These are phyloP conservation scores for Erebia aethiops DNA, from an alignment of 2,888 invertebrate species.

Conservation along the genomic window DNA sequence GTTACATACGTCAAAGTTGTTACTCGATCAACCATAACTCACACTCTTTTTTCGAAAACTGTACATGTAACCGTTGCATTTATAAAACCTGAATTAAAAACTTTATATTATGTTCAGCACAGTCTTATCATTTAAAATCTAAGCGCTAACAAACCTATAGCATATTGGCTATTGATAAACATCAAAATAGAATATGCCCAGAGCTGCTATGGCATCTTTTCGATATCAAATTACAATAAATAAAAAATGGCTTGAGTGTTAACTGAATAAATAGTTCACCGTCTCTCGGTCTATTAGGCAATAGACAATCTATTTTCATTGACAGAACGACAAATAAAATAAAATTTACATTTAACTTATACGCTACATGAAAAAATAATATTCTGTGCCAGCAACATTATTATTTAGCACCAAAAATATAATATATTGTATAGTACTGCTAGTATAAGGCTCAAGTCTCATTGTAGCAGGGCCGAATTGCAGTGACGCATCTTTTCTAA, in stretches of 20 bases:
- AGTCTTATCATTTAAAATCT: too few species aligned
- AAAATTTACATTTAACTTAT: conserved; percentile 53
- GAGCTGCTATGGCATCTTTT: too few species aligned
- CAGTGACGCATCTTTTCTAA: background rate
- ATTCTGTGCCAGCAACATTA: conserved; percentile 64
- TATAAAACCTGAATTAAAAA: too few species aligned
- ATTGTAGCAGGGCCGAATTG: background rate
- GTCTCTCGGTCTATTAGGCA: background rate
- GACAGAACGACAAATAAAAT: conserved; percentile 51
- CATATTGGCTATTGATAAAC: too few species aligned
- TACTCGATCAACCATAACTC: too few species aligned
- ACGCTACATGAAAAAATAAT: conserved; percentile 56
- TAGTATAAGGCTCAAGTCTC: conserved; percentile 1
- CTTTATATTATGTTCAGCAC: too few species aligned
- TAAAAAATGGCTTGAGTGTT: background rate
- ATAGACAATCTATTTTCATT: conserved; percentile 18
- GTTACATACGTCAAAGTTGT: too few species aligned
- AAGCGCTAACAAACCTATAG: too few species aligned
- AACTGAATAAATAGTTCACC: background rate
- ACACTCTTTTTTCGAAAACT: too few species aligned
- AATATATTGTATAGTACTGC: conserved; percentile 48
- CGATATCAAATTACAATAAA: background rate
- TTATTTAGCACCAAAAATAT: conserved; percentile 68
- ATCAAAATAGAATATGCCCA: too few species aligned
- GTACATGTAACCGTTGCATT: too few species aligned